Evolutionary conservation across 2,888 invertebrate species (phyloP).

Genomic region (Phyllotreta cruciferae): DNA sequence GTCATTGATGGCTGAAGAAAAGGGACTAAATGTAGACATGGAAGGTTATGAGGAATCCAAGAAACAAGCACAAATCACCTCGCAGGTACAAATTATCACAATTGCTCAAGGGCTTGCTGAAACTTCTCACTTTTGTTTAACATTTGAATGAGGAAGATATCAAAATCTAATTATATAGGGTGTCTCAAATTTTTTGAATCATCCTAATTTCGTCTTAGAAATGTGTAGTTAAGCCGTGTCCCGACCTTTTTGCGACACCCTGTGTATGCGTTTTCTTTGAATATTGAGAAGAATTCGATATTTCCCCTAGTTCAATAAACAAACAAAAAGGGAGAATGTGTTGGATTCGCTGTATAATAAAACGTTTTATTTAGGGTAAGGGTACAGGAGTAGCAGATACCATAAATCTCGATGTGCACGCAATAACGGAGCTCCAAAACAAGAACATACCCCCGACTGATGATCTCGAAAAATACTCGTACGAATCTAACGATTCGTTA

Average conservation of each 20-base stretch:
- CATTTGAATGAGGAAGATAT: too few relatives aligned
- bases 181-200: too few relatives aligned
- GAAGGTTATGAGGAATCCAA: conserved; percentile 89
- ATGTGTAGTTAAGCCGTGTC: too few relatives aligned
- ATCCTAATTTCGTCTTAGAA: too few relatives aligned
- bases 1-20: conserved; percentile 97
- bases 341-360: too few relatives aligned
- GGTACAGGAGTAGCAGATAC: conserved; percentile 80
- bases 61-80: conserved; percentile 85
- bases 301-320: too few relatives aligned
- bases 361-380: conserved; percentile 65
- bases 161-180: too few relatives aligned
- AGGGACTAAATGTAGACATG: conserved; percentile 87
- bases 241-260: too few relatives aligned
- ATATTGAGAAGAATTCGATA: too few relatives aligned
- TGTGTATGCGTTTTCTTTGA: too few relatives aligned
- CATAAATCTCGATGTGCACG: conserved; percentile 92
- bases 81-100: conserved; percentile 71
- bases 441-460: conserved; percentile 81
- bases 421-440: conserved; percentile 88
- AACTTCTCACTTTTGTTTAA: background rate
- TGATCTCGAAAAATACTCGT: conserved; percentile 92
- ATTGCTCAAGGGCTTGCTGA: background rate
- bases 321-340: too few relatives aligned
- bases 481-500: conserved; percentile 70